Evolutionary conservation across 2,797 vertebrate genomes (phyloP).

Genomic region (Glyptemys insculpta): DNA sequence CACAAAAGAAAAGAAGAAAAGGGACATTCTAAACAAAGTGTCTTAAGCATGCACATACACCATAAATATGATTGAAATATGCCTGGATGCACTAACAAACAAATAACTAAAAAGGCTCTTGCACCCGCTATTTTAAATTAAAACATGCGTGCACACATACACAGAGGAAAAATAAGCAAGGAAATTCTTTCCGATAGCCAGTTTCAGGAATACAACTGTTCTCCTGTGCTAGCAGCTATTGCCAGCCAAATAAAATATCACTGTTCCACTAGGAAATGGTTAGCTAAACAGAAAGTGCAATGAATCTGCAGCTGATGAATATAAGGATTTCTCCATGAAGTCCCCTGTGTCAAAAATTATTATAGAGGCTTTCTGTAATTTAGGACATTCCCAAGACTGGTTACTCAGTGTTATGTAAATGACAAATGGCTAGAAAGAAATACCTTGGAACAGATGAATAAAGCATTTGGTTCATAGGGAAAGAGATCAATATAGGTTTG

Average conservation of each 20-base stretch:
- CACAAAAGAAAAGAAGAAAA: neutral
- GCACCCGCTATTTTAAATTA: slow-evolving; percentile 69
- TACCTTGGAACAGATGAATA: slow-evolving; percentile 74
- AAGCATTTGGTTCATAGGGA: slow-evolving; percentile 75
- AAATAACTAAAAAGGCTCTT: slow-evolving; percentile 72
- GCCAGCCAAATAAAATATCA: slow-evolving; percentile 94
- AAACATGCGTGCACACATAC: slow-evolving; percentile 36
- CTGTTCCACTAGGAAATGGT: slow-evolving; percentile 90
- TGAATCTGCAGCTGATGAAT: slow-evolving; percentile 88
- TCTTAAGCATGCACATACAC: neutral
- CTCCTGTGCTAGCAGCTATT: slow-evolving; percentile 85
- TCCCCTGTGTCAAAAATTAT: slow-evolving; percentile 85
- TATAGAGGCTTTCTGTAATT: slow-evolving; percentile 90
- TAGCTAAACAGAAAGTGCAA: slow-evolving; percentile 90
- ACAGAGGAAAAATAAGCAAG: slow-evolving; percentile 89
- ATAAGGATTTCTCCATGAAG: slow-evolving; percentile 85
- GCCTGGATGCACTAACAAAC: neutral
- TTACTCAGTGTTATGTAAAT: slow-evolving; percentile 87
- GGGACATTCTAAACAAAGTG: neutral
- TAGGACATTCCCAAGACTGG: slow-evolving; percentile 85
- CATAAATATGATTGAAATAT: neutral
- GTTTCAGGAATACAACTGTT: slow-evolving; percentile 89
- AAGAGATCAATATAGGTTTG: slow-evolving; percentile 74
- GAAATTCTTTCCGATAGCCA: slow-evolving; percentile 83
- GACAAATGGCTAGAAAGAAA: slow-evolving; percentile 81